A percentile compares a stretch with the other conserved stretches of the same genome.
phyloP scores from a whole-genome alignment of 2,888 invertebrate species.

The Metellina segmentata region DNA sequence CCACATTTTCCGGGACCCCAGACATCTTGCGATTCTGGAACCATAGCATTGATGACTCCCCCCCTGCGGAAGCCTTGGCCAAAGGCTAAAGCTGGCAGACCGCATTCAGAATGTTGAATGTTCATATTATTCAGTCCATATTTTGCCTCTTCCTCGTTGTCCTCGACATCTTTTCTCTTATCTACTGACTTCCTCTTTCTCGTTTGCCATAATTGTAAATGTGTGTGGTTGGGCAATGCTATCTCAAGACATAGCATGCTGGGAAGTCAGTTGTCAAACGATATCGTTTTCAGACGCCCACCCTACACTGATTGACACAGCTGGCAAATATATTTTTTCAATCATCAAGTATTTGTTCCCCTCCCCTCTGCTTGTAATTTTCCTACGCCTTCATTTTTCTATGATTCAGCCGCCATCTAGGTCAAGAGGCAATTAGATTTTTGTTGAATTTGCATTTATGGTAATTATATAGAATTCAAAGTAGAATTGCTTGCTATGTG shows the following conservation, averaged over 20 bases:
- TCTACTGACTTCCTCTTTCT: constrained; percentile 23
- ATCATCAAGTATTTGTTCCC: constrained; percentile 9
- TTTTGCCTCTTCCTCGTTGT: not conserved
- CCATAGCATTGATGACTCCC: no score
- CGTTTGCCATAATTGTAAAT: constrained; percentile 53
- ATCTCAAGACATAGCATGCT: constrained; percentile 41
- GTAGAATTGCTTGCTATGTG: no score
- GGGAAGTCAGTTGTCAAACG: constrained; percentile 38
- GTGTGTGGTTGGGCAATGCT: constrained; percentile 41
- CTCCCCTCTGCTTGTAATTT: not conserved
- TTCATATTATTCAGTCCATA: no score
- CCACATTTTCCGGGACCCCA: no score
- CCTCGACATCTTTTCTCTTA: not conserved
- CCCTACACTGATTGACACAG: constrained; percentile 38
- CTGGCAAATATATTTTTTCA: constrained; percentile 37
- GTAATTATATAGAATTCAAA: not conserved
- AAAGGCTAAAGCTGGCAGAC: no score
- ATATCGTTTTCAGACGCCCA: constrained; percentile 60
- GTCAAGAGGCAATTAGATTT: constrained; percentile 23
- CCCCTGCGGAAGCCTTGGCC: no score
- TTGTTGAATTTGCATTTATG: constrained; percentile 26
- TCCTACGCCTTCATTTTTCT: constrained; percentile 26
- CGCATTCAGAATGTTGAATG: no score
- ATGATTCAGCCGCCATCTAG: constrained; percentile 28
- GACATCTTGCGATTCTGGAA: no score